Conservation (phyloP, 2,888 invertebrate genomes). For the Steromphala cineraria region DNA sequence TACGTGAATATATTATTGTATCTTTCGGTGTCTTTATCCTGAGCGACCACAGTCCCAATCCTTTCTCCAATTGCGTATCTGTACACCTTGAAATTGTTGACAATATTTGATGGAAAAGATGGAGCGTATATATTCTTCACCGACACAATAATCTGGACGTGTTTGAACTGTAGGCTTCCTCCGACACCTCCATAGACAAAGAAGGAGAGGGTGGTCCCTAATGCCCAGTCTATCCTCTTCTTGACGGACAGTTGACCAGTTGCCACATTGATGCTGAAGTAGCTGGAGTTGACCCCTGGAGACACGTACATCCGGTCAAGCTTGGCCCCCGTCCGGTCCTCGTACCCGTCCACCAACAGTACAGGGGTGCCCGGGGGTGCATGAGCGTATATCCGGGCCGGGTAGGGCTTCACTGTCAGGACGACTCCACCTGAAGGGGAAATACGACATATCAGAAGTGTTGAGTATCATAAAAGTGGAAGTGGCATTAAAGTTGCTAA, state of each 20-base stretch:
- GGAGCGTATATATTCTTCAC: conserved; percentile 52
- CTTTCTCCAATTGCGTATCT: conserved; percentile 41
- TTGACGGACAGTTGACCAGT: conserved; percentile 47
- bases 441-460: too few species aligned
- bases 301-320: conserved; percentile 40
- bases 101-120: conserved; percentile 34
- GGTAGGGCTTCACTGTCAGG: conserved; percentile 48
- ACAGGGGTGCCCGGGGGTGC: conserved; percentile 50
- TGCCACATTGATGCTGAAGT: conserved; percentile 42
- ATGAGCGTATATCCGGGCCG: conserved; percentile 50
- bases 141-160: conserved; percentile 54
- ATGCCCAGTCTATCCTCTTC: conserved; percentile 44
- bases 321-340: conserved; percentile 41
- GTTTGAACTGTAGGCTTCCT: conserved; percentile 37
- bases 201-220: conserved; percentile 50
- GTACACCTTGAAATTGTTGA: conserved; percentile 48
- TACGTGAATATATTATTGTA: conserved; percentile 53
- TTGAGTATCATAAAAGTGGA: too few species aligned
- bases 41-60: conserved; percentile 47
- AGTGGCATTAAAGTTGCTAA: too few species aligned
- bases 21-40: conserved; percentile 44
- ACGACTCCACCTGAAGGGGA: conserved; percentile 28
- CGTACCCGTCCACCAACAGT: conserved; percentile 48
- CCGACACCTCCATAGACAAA: conserved; percentile 42
- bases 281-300: conserved; percentile 35